Percentiles rank a stretch among this genome's conserved stretches.
These are phyloP conservation scores for Sphenodon punctatus DNA, from an alignment of 2,797 vertebrate species.

Conservation along the genomic window DNA sequence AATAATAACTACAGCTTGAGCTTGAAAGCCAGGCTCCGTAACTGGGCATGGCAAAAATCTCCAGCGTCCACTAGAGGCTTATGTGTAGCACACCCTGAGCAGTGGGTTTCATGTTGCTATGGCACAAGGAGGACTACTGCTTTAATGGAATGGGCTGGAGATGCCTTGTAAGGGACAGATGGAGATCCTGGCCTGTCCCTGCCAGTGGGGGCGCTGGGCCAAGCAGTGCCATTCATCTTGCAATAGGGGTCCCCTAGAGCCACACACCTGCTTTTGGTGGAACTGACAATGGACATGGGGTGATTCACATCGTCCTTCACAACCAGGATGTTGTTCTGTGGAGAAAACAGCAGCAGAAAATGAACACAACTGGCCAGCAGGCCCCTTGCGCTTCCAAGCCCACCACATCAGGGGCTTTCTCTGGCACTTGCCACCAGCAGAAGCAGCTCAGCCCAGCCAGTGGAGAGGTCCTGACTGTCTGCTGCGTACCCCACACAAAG, in stretches of 20 bases:
- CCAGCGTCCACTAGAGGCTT: too few relatives aligned
- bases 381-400: not conserved
- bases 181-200: too few relatives aligned
- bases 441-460: not conserved
- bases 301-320: slow-evolving; percentile 90
- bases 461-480: too few relatives aligned
- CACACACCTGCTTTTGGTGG: slow-evolving; percentile 96
- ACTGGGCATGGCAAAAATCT: too few relatives aligned
- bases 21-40: too few relatives aligned
- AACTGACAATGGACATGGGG: slow-evolving; percentile 95
- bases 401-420: not conserved
- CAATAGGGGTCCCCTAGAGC: not conserved
- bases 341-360: slow-evolving; percentile 5
- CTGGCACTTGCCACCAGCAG: not conserved
- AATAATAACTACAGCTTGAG: too few relatives aligned
- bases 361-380: not conserved
- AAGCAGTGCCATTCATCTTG: not conserved
- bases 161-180: too few relatives aligned
- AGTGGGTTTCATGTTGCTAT: too few relatives aligned
- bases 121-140: too few relatives aligned
- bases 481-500: too few relatives aligned
- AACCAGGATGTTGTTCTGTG: slow-evolving; percentile 91
- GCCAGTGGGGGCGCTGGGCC: not conserved
- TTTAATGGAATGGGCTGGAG: too few relatives aligned
- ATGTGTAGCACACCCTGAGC: too few relatives aligned